Conservation (phyloP, 2,113 vertebrate species). For the Muntiacus reevesi region DNA sequence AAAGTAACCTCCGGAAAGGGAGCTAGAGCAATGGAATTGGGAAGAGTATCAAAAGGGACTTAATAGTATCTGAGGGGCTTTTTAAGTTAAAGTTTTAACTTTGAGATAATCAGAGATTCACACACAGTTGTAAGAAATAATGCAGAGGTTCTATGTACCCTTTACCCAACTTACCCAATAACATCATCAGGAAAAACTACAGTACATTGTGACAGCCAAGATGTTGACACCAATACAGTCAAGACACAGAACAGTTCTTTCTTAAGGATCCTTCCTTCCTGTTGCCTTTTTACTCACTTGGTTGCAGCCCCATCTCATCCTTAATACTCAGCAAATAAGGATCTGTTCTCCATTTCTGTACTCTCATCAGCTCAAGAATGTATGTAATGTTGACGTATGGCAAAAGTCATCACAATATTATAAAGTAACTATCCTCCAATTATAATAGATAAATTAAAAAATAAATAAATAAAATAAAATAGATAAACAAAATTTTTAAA, state of each 20-base stretch:
- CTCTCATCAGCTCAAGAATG: background rate
- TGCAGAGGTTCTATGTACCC: background rate
- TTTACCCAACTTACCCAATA: background rate
- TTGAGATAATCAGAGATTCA: background rate
- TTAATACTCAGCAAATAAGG: background rate
- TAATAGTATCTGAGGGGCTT: background rate
- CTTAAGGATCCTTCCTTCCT: background rate
- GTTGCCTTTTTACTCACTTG: background rate
- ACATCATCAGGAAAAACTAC: background rate
- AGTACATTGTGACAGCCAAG: background rate
- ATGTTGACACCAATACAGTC: background rate
- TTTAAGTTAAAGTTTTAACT: background rate
- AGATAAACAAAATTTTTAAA: background rate
- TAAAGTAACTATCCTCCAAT: background rate
- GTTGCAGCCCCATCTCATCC: background rate
- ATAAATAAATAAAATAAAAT: background rate
- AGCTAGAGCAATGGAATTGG: background rate
- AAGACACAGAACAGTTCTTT: background rate
- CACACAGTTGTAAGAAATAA: background rate
- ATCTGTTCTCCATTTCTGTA: background rate
- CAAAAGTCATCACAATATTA: background rate
- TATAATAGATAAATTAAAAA: background rate
- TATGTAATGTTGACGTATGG: background rate
- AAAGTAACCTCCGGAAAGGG: background rate
- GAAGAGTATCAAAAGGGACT: background rate